These are phyloP conservation scores for Cryptosula pallasiana DNA, from an alignment of 2,888 invertebrate genomes.

Conservation along the genomic window DNA sequence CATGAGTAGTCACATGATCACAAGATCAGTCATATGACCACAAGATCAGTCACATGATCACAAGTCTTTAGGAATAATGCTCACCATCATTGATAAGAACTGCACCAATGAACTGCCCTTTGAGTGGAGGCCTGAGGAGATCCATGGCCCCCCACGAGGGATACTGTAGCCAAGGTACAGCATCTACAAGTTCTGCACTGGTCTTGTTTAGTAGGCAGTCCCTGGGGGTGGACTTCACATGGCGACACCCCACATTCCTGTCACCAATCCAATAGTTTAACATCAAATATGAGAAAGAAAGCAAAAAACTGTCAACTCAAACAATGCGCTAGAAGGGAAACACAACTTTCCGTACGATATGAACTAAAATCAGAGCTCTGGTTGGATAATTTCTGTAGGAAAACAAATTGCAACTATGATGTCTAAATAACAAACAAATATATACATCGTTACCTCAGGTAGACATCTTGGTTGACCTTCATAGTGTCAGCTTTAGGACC, in stretches of 20 bases:
- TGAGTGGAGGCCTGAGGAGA: conserved; percentile 36
- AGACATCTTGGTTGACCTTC: conserved; percentile 34
- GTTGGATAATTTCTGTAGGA: too few relatives aligned
- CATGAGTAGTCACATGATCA: too few relatives aligned
- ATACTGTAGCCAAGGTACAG: conserved; percentile 37
- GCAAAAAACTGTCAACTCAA: too few relatives aligned
- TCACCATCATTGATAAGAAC: conserved; percentile 36
- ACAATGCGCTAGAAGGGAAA: too few relatives aligned
- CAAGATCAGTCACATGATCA: too few relatives aligned
- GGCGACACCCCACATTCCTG: background rate
- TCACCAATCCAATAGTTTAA: too few relatives aligned
- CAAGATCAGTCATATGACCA: too few relatives aligned
- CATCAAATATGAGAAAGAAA: too few relatives aligned
- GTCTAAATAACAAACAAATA: too few relatives aligned
- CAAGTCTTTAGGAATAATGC: too few relatives aligned
- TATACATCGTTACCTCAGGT: conserved; percentile 27
- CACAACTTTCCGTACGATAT: background rate
- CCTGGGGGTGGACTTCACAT: background rate
- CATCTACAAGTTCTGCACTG: conserved; percentile 33
- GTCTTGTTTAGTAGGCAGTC: conserved; percentile 32
- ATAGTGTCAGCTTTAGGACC: conserved; percentile 36
- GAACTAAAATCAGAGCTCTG: too few relatives aligned
- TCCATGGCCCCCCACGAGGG: conserved; percentile 38
- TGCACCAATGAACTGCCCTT: conserved; percentile 32
- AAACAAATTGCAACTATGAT: too few relatives aligned